Percentiles rank a stretch among this genome's conserved stretches.
Conservation (phyloP, 2,797 vertebrate genomes). For the Crocodylus rhombifer region DNA sequence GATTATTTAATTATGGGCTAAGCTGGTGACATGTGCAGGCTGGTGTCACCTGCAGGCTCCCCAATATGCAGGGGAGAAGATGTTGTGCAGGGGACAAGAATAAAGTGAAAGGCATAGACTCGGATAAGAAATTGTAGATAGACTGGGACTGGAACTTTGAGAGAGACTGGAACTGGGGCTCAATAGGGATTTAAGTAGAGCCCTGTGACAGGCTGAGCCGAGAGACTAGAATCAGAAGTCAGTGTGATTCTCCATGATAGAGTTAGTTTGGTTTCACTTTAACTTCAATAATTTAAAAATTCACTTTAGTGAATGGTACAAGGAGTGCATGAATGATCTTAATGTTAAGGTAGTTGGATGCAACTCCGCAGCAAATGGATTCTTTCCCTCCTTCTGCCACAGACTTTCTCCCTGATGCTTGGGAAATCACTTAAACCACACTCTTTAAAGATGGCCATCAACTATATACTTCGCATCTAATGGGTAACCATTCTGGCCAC, state of each 20-base stretch:
- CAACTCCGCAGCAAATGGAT: background rate
- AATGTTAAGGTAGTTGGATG: background rate
- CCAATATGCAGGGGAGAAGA: too few relatives aligned
- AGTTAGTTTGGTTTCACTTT: background rate
- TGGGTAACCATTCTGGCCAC: background rate
- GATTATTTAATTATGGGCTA: too few relatives aligned
- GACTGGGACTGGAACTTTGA: background rate
- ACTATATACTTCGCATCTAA: background rate
- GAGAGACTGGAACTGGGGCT: background rate
- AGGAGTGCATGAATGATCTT: too few relatives aligned
- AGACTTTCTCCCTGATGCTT: background rate
- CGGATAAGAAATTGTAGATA: background rate
- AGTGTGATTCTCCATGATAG: background rate
- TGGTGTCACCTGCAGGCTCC: too few relatives aligned
- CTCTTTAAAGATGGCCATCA: background rate
- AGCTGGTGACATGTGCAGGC: too few relatives aligned
- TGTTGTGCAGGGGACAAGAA: too few relatives aligned
- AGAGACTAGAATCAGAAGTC: background rate
- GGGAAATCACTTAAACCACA: background rate
- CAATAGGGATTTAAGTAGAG: background rate
- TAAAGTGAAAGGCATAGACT: too few relatives aligned
- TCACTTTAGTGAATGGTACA: too few relatives aligned
- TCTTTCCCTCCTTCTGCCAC: background rate
- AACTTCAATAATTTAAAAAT: background rate
- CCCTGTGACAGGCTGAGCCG: background rate